Conservation (phyloP, 2,888 invertebrate species). For the Lordiphosa andalusiaca region DNA sequence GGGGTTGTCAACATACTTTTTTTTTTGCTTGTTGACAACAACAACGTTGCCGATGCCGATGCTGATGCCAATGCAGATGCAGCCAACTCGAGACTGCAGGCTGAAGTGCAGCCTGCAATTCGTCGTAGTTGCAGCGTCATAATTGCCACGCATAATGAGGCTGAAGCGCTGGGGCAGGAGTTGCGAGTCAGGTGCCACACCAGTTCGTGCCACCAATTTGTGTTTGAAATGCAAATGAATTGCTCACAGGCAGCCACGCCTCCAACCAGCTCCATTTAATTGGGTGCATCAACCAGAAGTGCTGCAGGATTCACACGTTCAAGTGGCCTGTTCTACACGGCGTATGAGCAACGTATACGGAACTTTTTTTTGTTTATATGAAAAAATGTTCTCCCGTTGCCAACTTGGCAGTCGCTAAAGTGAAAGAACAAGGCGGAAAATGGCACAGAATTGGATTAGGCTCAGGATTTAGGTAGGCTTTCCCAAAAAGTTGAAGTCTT, state of each 20-base stretch:
- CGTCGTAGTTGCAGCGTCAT: constrained; percentile 67
- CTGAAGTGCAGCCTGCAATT: constrained; percentile 66
- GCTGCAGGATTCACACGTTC: constrained; percentile 11
- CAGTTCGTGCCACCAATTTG: constrained; percentile 34
- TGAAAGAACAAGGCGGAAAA: too few species aligned
- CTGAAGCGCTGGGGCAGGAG: constrained; percentile 26
- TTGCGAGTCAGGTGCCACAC: constrained; percentile 33
- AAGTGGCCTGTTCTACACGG: constrained; percentile 5
- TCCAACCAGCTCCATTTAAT: constrained; percentile 57
- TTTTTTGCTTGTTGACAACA: constrained; percentile 73
- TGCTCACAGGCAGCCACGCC: constrained; percentile 50
- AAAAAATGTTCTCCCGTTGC: background rate
- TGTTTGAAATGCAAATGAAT: constrained; percentile 79
- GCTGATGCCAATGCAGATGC: constrained; percentile 32
- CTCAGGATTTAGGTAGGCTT: too few species aligned
- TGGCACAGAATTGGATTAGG: background rate
- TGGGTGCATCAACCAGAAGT: constrained; percentile 51
- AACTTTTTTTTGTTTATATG: background rate
- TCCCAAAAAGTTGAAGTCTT: too few species aligned
- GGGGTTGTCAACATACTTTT: constrained; percentile 75
- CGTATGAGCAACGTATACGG: background rate
- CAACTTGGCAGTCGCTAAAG: constrained; percentile 1
- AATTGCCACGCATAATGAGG: constrained; percentile 74
- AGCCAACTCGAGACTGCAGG: constrained; percentile 60
- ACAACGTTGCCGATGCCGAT: constrained; percentile 25